These are phyloP conservation scores for Nothura maculosa DNA, from an alignment of 2,797 vertebrate genomes.

Conservation along the genomic window DNA sequence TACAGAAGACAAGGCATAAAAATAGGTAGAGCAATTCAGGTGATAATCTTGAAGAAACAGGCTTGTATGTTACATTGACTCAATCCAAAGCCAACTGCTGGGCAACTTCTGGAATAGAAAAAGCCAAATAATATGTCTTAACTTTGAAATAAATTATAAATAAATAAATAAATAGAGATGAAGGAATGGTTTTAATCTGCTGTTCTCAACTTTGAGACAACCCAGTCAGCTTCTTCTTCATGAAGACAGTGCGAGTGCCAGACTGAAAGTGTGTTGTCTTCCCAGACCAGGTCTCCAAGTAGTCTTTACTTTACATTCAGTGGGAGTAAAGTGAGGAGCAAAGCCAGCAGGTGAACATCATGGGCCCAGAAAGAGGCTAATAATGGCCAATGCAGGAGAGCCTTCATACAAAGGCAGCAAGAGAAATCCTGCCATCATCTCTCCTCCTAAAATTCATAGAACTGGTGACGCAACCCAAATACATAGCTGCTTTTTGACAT, in stretches of 20 bases:
- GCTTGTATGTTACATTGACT: background rate
- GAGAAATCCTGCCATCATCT: background rate
- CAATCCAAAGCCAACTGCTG: background rate
- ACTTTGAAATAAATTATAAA: background rate
- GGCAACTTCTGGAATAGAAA: background rate
- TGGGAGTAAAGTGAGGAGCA: background rate
- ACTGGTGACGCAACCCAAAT: background rate
- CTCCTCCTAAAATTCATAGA: background rate
- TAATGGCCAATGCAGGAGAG: background rate
- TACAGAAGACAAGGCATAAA: background rate
- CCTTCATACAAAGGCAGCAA: background rate
- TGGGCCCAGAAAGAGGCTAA: background rate
- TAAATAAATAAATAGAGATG: background rate
- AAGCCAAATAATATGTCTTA: background rate
- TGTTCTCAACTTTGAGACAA: background rate
- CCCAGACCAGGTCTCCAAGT: background rate
- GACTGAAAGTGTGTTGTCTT: background rate
- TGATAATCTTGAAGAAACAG: background rate
- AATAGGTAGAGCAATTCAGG: background rate
- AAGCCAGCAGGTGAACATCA: background rate
- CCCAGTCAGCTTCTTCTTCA: background rate
- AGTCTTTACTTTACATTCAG: background rate
- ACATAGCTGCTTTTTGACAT: background rate
- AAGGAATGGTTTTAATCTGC: background rate
- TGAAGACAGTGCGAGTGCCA: rapidly evolving